phyloP scores from a whole-genome alignment of 2,888 invertebrate genomes.

The Xanthia icteritia region DNA sequence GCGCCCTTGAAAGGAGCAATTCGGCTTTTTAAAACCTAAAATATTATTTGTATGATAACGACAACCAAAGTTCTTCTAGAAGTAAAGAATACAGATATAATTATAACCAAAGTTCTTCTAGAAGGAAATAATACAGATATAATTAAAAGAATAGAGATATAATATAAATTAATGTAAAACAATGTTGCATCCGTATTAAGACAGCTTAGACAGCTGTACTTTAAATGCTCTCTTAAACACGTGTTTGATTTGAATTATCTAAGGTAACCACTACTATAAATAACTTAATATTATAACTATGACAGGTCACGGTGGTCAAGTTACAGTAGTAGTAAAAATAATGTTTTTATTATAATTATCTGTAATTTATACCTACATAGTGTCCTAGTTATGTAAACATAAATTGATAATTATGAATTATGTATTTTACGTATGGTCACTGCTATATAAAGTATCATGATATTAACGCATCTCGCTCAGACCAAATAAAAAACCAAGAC shows the following conservation, averaged over 20 bases:
- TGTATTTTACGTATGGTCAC: background rate
- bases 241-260: background rate
- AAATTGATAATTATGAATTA: background rate
- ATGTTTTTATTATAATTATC: constrained; percentile 12
- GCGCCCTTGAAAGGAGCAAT: background rate
- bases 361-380: background rate
- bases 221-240: no score
- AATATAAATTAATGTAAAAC: background rate
- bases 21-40: background rate
- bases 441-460: background rate
- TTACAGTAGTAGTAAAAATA: constrained; percentile 2
- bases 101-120: no score
- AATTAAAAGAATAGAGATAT: no score
- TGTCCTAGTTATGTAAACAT: background rate
- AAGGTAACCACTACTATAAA: background rate
- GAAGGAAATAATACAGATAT: no score
- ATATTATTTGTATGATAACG: no score
- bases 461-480: background rate
- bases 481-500: no score
- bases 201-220: background rate
- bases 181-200: background rate
- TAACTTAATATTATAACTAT: background rate
- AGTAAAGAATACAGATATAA: no score
- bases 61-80: no score
- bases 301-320: constrained; percentile 5